Conservation (phyloP, 2,888 invertebrate genomes). For the Drosophila cognata region DNA sequence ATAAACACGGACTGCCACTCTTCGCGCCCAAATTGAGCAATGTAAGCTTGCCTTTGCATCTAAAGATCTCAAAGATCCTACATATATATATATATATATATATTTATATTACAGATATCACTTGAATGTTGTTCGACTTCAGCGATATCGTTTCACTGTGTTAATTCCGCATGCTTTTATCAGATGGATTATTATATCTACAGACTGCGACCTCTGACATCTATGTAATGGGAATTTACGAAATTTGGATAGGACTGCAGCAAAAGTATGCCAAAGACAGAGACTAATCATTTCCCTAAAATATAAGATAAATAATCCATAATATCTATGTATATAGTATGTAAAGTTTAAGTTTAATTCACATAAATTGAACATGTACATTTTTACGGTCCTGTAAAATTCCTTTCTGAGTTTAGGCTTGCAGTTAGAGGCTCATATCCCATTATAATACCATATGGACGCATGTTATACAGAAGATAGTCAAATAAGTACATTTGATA, state of each 20-base stretch:
- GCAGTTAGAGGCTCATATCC: constrained; percentile 3
- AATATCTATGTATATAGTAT: background rate
- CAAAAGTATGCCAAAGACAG: constrained; percentile 51
- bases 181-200: constrained; percentile 97
- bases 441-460: constrained; percentile 54
- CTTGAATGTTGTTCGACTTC: constrained; percentile 96
- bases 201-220: constrained; percentile 89
- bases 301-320: background rate
- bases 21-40: constrained; percentile 91
- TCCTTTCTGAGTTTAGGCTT: background rate
- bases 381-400: background rate
- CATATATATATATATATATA: background rate
- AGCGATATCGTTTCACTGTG: constrained; percentile 97
- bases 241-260: constrained; percentile 28
- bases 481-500: constrained; percentile 61
- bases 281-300: constrained; percentile 11
- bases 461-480: constrained; percentile 40
- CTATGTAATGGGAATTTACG: background rate
- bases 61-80: background rate
- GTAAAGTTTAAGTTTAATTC: background rate
- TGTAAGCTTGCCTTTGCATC: constrained; percentile 26
- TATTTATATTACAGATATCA: constrained; percentile 86
- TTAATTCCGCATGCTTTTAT: constrained; percentile 96
- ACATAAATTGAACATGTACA: background rate
- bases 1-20: constrained; percentile 92